phyloP scores from a whole-genome alignment of 2,113 vertebrate species.

The Entomyzon cyanotis region DNA sequence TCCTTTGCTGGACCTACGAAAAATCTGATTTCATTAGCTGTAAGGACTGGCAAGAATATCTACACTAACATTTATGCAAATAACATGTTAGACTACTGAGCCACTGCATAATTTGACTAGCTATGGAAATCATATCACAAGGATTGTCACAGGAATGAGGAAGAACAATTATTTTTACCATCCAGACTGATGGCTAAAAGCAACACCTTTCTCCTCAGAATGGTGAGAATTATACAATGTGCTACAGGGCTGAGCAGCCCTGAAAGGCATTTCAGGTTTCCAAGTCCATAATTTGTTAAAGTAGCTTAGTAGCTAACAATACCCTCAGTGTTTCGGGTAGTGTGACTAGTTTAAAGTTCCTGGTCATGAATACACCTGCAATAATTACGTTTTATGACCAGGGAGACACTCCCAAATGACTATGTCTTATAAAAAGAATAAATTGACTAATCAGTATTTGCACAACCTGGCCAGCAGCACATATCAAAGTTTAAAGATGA shows the following conservation, averaged over 20 bases:
- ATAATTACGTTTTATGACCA: not conserved
- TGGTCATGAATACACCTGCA: not conserved
- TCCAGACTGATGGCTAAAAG: not conserved
- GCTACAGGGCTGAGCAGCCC: not conserved
- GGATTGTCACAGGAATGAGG: not conserved
- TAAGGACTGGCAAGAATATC: not conserved
- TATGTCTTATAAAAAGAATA: not conserved
- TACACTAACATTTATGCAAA: not conserved
- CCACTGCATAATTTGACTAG: not conserved
- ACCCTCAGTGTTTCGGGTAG: not conserved
- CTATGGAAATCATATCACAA: not conserved
- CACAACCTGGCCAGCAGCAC: not conserved
- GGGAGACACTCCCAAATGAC: not conserved
- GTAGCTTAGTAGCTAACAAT: not conserved
- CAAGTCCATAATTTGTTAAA: not conserved
- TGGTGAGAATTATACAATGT: not conserved
- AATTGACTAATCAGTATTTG: not conserved
- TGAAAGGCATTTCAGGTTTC: not conserved
- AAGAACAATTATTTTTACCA: not conserved
- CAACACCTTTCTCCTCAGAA: not conserved
- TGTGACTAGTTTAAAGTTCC: not conserved
- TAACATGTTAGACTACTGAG: not conserved
- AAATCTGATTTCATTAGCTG: not conserved
- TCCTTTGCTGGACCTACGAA: not conserved
- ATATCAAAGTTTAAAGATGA: not conserved